Base-by-base conservation (phyloP, 1,140 invertebrate genomes). In the Mesaphorura yosii region DNA sequence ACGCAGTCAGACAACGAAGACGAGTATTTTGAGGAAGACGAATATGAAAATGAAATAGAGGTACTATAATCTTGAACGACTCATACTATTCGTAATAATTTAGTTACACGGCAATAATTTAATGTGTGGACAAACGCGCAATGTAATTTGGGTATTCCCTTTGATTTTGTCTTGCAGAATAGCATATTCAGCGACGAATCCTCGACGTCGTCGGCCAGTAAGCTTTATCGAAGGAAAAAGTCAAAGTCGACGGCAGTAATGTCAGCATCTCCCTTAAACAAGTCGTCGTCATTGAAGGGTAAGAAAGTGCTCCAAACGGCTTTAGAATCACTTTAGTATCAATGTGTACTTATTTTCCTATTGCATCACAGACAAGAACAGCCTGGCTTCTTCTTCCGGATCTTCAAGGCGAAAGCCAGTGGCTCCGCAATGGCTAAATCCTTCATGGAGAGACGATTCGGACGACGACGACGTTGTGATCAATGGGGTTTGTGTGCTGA, bases 381-480 rank as follows among this genome's bases (percentile, higher is more conserved):
- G 10, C n/a, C 10, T n/a, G 31, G 10, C 48, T 51, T 61, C 64
- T 42, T 57, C 64, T 44, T 79, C 80, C 41, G 68, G 47, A 66
- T 73, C 67, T 64, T 72, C 70, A 42, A 69, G 91, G 53, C 75
- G 92, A 51, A 97, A 96, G 72, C 86, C 91, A 1, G 88, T 88
- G 0, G 88, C 89, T 26, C 93, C 93, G 0, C 90, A 96, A 71
- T 94, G 92, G 88, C 89, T 96, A 0, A 93, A 93, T 69, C 91
- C 88, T 2, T 88, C 90, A 47, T 86, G 86, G 79, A 84, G 89
- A 66, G 81, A 88, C 58, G 66, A 64, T 20, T 55, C 60, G 37
- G 68, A 67, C 7, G 65, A 70, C 54, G 63, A 68, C 59, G 86
- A 88, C 67, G 82, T 88, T 1, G 88, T 90, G 55, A 91, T 90